These are phyloP conservation scores for Ctenodactylus gundi DNA, from an alignment of 2,113 vertebrate genomes.

Conservation along the genomic window DNA sequence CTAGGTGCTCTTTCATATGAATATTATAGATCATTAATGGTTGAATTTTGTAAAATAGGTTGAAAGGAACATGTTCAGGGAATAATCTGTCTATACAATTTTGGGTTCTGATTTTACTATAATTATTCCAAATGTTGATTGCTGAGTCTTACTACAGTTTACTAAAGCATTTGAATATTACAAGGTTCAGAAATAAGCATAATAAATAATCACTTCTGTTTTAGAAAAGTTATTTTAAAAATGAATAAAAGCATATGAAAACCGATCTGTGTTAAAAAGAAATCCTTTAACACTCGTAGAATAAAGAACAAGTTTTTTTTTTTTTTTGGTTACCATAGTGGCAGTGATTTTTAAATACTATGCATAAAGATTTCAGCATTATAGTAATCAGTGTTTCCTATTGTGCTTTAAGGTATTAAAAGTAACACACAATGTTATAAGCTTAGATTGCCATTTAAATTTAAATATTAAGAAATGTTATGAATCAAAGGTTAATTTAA, in stretches of 20 bases:
- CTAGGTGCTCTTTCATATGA: neutral
- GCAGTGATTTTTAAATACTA: constrained; percentile 73
- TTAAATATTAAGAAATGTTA: constrained; percentile 76
- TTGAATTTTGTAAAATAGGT: constrained; percentile 39
- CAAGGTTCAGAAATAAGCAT: constrained; percentile 50
- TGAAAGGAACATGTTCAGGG: constrained; percentile 21
- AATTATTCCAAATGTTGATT: constrained; percentile 68
- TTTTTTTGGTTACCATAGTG: constrained; percentile 67
- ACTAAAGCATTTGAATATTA: constrained; percentile 55
- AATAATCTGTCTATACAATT: constrained; percentile 25
- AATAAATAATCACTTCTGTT: constrained; percentile 71
- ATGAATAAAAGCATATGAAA: constrained; percentile 69
- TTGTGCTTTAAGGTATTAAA: constrained; percentile 73
- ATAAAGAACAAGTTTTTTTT: constrained; percentile 50
- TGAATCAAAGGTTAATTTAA: constrained; percentile 74
- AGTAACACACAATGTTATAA: constrained; percentile 66
- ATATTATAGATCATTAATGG: neutral
- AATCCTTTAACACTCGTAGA: constrained; percentile 58
- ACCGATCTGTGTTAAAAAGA: constrained; percentile 64
- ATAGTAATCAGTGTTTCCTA: constrained; percentile 73
- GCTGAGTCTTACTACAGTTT: constrained; percentile 44
- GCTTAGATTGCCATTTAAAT: constrained; percentile 58
- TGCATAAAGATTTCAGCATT: constrained; percentile 71
- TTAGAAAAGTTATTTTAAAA: constrained; percentile 57
- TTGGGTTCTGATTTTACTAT: constrained; percentile 45